Evolutionary conservation across 2,113 vertebrate genomes (phyloP), one percentile per base, ranked within the genome.

Genomic region (Entelurus aequoreus): DNA sequence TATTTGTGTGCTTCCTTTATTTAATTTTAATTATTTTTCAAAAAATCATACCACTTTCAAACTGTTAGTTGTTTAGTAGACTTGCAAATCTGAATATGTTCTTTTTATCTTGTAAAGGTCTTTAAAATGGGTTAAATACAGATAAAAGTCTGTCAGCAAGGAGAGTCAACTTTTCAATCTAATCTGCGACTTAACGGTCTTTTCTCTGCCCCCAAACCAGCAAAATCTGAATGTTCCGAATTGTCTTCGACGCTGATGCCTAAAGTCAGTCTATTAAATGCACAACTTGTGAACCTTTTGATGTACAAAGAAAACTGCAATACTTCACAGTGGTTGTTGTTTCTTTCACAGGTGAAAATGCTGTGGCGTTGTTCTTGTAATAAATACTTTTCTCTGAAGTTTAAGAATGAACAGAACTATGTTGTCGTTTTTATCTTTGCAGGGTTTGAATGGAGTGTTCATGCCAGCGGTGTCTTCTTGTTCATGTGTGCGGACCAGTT

Each of bases 341-440:
- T 73, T 46, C 37, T 56, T 65, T 68, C 46, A 42, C 77, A 77
- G 69, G 78, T 68, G 66, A 78, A 84, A 78, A 81, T 66, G 69
- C 85, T 86, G 76, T 85, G 74, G 72, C 81, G 68, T 79, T 82
- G 74, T 81, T 84, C 76, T 86, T 86, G 69, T 84, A 90, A 90
- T 89, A 90, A 91, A 90, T 48, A 50, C 69, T 70, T 88, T 83
- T 77, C 68, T 85, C 80, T 77, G 61, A 86, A 72, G 9, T 68
- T 71, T 8, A 58, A 28, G 12, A 68, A 35, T 50, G 2, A 38
- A 19, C 21, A n/a, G 16, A 48, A 66, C 10, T 13, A 5, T 8
- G 13, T 36, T 19, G 15, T 9, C 16, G 42, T 40, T 12, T 38
- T 19, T 40, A n/a, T 35, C 53, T 38, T 6, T 36, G 7, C 37